These are phyloP conservation scores for Australoheros facetus DNA, from an alignment of 2,797 vertebrate genomes.

Conservation along the genomic window DNA sequence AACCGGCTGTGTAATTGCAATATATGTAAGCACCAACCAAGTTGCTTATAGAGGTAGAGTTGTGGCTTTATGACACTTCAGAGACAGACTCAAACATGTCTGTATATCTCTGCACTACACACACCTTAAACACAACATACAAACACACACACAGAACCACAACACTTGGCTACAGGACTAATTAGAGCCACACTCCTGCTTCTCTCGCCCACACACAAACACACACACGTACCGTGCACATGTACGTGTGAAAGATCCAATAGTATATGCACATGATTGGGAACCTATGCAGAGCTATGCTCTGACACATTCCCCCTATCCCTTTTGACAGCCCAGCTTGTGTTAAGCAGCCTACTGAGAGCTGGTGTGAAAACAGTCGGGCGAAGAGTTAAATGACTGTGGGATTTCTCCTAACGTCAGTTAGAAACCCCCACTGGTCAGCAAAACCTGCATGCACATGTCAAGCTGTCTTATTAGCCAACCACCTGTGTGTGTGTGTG, in stretches of 20 bases:
- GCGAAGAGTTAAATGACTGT: constrained; percentile 65
- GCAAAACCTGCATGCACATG: constrained; percentile 57
- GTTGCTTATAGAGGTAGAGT: background rate
- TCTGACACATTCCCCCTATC: constrained; percentile 7
- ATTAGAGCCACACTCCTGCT: constrained; percentile 30
- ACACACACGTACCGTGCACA: background rate
- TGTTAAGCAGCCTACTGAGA: constrained; percentile 55
- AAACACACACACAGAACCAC: background rate
- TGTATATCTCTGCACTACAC: background rate
- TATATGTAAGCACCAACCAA: background rate
- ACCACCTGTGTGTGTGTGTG: constrained; percentile 28
- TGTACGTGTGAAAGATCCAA: background rate
- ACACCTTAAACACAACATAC: background rate
- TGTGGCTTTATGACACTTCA: background rate
- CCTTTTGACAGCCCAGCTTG: constrained; percentile 36
- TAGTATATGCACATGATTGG: background rate
- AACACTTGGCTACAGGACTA: constrained; percentile 23
- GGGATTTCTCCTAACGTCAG: constrained; percentile 69
- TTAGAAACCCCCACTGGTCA: constrained; percentile 60
- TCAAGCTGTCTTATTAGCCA: constrained; percentile 74
- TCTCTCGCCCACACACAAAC: background rate
- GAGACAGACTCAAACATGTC: background rate
- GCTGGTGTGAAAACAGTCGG: constrained; percentile 44
- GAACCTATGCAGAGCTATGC: background rate
- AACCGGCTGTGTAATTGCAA: background rate